These are phyloP conservation scores for Hyaena hyaena DNA, from an alignment of 2,113 vertebrate genomes.

Conservation along the genomic window DNA sequence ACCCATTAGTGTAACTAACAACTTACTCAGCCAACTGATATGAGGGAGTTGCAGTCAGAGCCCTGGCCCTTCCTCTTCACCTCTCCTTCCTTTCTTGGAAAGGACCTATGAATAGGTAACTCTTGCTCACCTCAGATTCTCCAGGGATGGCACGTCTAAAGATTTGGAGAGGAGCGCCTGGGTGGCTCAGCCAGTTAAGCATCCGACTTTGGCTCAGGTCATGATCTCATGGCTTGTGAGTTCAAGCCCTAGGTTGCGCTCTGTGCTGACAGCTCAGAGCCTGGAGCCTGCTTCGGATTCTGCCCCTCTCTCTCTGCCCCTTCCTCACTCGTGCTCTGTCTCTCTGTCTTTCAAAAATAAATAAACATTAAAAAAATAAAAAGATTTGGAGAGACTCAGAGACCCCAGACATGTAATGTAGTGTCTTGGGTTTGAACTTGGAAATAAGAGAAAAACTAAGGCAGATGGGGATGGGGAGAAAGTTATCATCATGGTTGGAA, in stretches of 20 bases:
- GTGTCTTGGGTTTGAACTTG: background rate
- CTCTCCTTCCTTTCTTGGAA: background rate
- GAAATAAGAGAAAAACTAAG: constrained; percentile 4
- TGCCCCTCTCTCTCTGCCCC: too few relatives aligned
- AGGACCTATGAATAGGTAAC: background rate
- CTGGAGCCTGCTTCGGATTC: too few relatives aligned
- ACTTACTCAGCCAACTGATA: background rate
- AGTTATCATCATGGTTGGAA: background rate
- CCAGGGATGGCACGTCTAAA: background rate
- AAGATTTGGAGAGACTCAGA: background rate
- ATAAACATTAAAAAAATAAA: too few relatives aligned
- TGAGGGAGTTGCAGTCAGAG: background rate
- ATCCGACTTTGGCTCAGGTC: too few relatives aligned
- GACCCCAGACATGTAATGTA: too few relatives aligned
- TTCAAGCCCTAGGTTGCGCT: too few relatives aligned
- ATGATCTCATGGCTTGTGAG: too few relatives aligned
- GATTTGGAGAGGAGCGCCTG: background rate
- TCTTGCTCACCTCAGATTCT: background rate
- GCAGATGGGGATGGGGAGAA: background rate
- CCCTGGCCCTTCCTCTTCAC: background rate
- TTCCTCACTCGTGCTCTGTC: too few relatives aligned
- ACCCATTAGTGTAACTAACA: background rate
- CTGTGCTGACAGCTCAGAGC: too few relatives aligned
- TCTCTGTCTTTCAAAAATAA: too few relatives aligned
- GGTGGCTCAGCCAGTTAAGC: too few relatives aligned